Base-by-base conservation (phyloP, 2,888 invertebrate species). In the Zele albiditarsus region DNA sequence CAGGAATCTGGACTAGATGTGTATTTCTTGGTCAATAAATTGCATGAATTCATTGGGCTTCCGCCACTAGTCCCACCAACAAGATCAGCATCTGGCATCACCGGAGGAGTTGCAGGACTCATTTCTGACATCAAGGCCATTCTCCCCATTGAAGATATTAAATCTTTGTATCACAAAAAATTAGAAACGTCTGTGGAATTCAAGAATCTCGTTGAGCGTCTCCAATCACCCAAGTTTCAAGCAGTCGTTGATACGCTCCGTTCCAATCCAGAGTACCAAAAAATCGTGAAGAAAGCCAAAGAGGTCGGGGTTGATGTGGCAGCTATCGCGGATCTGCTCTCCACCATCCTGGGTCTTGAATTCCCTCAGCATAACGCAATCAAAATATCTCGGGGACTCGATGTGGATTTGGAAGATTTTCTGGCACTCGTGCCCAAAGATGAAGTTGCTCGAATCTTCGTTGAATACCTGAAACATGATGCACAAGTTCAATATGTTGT, bases 401-500 rank as follows among this genome's bases (percentile, higher is more conserved):
- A 81, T 8, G 81, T 83, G 2, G 87, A 85, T 20, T 53, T 88
- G 5, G 77, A 85, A 27, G 87, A 86, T 14, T 88, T 89, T 62
- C 5, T 82, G 0, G 80, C 80, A 0, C 62, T 88, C 0, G 2
- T 87, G 0, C 87, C 88, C 0, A 0, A 62, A 0, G 79, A 85
- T 0, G 63, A 84, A 25, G 78, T 89, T 3, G 0, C 71, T 0
- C 14, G 27, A 0, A 77, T 87, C 10, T 69, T 86, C 16, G 46
- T 74, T 0, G 75, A 80, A 0, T 87, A 86, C 73, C 0, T 85
- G 42, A 73, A 78, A 0, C 79, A 83, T 3, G 88, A 88, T 63
- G 65, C 72, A 0, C 80, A 89, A 76, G 83, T 89, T 3, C 84
- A 84, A 33, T 77, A 75, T 0, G 83, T 82, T 0, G 0, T 87